These are phyloP conservation scores for Drosophila setosimentum DNA, from an alignment of 2,888 invertebrate genomes.

Conservation along the genomic window DNA sequence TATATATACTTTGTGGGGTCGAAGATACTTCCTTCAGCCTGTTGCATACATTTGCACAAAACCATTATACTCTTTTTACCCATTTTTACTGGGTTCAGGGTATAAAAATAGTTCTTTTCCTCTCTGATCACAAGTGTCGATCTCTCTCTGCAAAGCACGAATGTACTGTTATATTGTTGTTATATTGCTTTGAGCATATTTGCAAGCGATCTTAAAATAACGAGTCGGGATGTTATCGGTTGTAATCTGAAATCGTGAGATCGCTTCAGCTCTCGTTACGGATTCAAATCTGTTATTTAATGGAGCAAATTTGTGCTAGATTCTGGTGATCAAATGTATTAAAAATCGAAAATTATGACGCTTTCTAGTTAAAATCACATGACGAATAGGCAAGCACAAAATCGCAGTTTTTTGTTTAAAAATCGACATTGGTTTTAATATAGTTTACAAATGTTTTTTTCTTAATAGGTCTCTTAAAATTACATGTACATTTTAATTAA, in stretches of 20 bases:
- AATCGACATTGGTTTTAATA: slow-evolving; percentile 1
- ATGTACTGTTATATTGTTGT: background rate
- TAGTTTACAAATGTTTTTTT: slow-evolving; percentile 33
- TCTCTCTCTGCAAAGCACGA: background rate
- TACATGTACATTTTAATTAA: slow-evolving; percentile 46
- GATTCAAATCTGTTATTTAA: background rate
- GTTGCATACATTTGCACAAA: too few relatives aligned
- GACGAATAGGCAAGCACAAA: background rate
- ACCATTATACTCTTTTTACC: too few relatives aligned
- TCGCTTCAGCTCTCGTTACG: background rate
- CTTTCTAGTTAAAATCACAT: background rate
- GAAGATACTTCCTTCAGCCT: too few relatives aligned
- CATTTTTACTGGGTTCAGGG: too few relatives aligned
- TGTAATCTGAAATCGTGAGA: background rate
- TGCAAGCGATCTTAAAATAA: too few relatives aligned
- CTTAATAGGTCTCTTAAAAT: slow-evolving; percentile 39
- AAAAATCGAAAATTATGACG: background rate
- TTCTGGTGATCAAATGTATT: background rate
- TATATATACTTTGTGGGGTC: too few relatives aligned
- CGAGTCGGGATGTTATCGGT: background rate
- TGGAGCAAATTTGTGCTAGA: background rate
- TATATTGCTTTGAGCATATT: too few relatives aligned
- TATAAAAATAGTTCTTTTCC: background rate
- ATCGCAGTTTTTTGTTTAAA: background rate
- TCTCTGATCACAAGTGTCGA: background rate